These are phyloP conservation scores for Rhinatrema bivittatum DNA, from an alignment of 2,797 vertebrate species.

Conservation along the genomic window DNA sequence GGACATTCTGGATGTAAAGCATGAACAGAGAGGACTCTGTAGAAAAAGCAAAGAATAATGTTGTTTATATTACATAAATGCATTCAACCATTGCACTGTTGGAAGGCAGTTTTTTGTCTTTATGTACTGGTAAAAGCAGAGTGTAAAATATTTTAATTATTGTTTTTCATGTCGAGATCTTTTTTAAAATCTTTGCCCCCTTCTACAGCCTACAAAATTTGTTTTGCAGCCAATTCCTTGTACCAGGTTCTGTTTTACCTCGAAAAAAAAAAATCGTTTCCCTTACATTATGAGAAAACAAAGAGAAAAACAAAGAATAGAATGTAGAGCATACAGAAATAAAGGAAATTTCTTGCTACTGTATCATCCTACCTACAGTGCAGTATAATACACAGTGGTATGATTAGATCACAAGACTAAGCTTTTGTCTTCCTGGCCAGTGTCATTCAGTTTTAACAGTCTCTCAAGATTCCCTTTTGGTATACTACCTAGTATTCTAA, in stretches of 20 bases:
- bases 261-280: slow-evolving; percentile 23
- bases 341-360: background rate
- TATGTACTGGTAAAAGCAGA: slow-evolving; percentile 60
- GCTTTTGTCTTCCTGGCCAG: slow-evolving; percentile 22
- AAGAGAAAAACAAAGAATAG: too few species aligned
- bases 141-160: slow-evolving; percentile 67
- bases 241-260: slow-evolving; percentile 17
- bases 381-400: slow-evolving; percentile 25
- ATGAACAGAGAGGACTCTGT: slow-evolving; percentile 54
- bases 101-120: slow-evolving; percentile 55
- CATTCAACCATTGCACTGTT: slow-evolving; percentile 71
- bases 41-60: slow-evolving; percentile 53
- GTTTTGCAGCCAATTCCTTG: slow-evolving; percentile 1
- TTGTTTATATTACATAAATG: slow-evolving; percentile 68
- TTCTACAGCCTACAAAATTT: background rate
- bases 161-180: slow-evolving; percentile 54
- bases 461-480: slow-evolving; percentile 6
- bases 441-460: slow-evolving; percentile 18
- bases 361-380: slow-evolving; percentile 23
- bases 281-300: too few species aligned
- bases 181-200: background rate
- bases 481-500: slow-evolving; percentile 51
- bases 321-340: too few species aligned
- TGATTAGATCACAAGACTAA: slow-evolving; percentile 14
- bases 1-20: slow-evolving; percentile 65